A percentile compares a stretch with the other conserved stretches of the same genome.
phyloP scores from a whole-genome alignment of 2,113 vertebrate species.

The Cavia porcellus region DNA sequence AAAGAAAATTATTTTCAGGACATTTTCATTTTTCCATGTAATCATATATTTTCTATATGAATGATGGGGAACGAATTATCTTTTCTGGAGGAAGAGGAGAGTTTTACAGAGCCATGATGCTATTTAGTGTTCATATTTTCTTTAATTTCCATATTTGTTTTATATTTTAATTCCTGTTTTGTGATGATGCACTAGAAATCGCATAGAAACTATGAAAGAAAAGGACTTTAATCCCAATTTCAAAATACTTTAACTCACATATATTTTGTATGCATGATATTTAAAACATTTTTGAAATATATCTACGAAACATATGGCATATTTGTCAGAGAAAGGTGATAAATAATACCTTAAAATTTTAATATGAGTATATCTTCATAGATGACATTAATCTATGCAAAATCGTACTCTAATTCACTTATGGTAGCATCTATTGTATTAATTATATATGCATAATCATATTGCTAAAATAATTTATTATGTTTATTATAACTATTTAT shows the following conservation, averaged over 20 bases:
- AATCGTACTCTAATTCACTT: background rate
- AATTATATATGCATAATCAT: background rate
- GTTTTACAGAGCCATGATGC: background rate
- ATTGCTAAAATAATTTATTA: background rate
- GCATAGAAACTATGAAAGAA: background rate
- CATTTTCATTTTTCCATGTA: background rate
- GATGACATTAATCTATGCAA: background rate
- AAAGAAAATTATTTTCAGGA: background rate
- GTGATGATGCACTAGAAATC: background rate
- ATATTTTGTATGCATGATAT: background rate
- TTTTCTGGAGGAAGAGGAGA: background rate
- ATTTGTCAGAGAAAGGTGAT: background rate
- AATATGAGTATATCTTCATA: background rate
- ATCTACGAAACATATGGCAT: background rate
- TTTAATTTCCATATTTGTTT: background rate
- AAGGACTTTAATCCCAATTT: background rate
- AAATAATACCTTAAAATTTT: background rate
- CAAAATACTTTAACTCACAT: background rate
- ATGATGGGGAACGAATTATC: background rate
- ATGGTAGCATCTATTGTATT: background rate
- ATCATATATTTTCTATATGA: background rate
- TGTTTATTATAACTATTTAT: background rate
- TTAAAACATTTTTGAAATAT: background rate
- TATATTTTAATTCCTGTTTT: background rate
- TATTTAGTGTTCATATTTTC: background rate